A percentile compares a stretch with the other conserved stretches of the same genome.
phyloP scores from a whole-genome alignment of 2,113 vertebrate genomes.

The Tenebrosternarchus preto region DNA sequence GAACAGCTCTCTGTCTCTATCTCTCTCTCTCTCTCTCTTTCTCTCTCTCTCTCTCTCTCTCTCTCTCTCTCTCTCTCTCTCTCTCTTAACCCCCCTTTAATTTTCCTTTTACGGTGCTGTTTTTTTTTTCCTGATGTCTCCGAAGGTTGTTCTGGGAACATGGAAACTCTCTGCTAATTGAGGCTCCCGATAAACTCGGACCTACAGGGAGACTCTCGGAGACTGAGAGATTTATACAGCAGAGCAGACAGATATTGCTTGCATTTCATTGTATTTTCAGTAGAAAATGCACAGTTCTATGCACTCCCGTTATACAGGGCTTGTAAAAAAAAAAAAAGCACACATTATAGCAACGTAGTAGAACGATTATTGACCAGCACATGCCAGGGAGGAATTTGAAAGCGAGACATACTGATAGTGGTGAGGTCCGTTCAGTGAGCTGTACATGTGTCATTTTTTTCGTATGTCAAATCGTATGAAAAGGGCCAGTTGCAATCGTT shows the following conservation, averaged over 20 bases:
- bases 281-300: not conserved
- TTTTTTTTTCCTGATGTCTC: not conserved
- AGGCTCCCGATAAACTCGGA: not conserved
- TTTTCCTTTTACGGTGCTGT: too few species aligned
- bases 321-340: constrained; percentile 25
- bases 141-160: not conserved
- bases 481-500: too few species aligned
- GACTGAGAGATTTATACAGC: not conserved
- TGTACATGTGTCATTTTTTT: too few species aligned
- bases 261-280: not conserved
- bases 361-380: too few species aligned
- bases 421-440: too few species aligned
- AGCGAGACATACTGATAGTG: too few species aligned
- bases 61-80: not conserved
- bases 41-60: not conserved
- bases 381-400: too few species aligned
- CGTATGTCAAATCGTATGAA: too few species aligned
- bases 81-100: too few species aligned
- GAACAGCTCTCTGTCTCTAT: not conserved
- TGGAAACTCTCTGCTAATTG: not conserved
- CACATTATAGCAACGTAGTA: not conserved
- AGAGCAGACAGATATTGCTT: constrained; percentile 15
- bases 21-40: not conserved
- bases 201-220: not conserved
- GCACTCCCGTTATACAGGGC: constrained; percentile 6